Conservation (phyloP, 2,113 vertebrate genomes). For the Eclectus roratus region DNA sequence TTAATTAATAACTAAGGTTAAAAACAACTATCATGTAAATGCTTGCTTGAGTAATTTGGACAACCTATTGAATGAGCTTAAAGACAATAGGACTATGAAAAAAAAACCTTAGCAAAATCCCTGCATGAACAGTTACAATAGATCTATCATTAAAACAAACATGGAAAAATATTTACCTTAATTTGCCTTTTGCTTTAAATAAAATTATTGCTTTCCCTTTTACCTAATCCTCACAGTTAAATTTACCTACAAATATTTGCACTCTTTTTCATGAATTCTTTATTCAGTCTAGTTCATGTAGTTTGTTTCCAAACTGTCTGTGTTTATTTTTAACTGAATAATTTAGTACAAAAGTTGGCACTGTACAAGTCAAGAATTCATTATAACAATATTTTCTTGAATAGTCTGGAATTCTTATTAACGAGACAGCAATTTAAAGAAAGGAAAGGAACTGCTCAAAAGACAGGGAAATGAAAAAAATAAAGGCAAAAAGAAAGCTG, state of each 20-base stretch:
- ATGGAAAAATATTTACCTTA: background rate
- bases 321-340: constrained; percentile 7
- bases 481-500: background rate
- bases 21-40: background rate
- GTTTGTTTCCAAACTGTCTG: background rate
- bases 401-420: background rate
- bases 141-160: background rate
- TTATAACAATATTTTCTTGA: constrained; percentile 4
- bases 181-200: background rate
- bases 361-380: background rate
- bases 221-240: background rate
- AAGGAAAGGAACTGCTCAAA: background rate
- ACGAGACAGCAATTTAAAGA: background rate
- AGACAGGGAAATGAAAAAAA: background rate
- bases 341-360: background rate
- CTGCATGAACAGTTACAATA: background rate
- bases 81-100: background rate
- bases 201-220: background rate
- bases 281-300: background rate
- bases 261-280: background rate
- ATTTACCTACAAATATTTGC: constrained; percentile 22
- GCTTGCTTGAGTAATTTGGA: background rate
- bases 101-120: background rate
- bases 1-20: background rate
- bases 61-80: background rate